phyloP scores from a whole-genome alignment of 2,797 vertebrate species.

The Podargus strigoides region DNA sequence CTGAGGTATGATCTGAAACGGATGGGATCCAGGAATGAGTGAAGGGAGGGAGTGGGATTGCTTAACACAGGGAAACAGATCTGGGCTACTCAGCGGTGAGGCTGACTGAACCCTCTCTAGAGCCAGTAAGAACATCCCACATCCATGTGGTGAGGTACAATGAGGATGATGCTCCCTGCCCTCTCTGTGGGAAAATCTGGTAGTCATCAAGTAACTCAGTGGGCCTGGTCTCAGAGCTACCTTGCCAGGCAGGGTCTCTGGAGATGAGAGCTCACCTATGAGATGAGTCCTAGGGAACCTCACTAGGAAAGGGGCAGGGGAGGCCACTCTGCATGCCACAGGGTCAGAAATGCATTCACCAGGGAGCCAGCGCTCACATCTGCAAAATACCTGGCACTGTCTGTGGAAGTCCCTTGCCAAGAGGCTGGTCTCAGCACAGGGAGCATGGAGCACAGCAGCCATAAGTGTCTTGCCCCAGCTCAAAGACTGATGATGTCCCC shows the following conservation, averaged over 20 bases:
- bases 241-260: background rate
- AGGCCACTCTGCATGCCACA: background rate
- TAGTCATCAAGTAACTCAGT: background rate
- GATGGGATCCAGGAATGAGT: background rate
- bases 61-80: background rate
- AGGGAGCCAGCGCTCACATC: background rate
- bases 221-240: background rate
- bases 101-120: background rate
- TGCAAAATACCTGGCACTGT: background rate
- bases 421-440: background rate
- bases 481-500: background rate
- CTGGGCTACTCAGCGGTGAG: background rate
- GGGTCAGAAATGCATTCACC: background rate
- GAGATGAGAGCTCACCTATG: background rate
- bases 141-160: background rate
- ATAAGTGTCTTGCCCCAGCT: accelerated
- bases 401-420: background rate
- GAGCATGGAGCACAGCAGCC: background rate
- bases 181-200: background rate
- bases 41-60: background rate
- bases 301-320: background rate
- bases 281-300: background rate
- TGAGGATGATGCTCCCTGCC: background rate
- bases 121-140: background rate
- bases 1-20: background rate